Evolutionary conservation across 2,797 vertebrate genomes (phyloP).

Genomic region (Lacerta bilineata): DNA sequence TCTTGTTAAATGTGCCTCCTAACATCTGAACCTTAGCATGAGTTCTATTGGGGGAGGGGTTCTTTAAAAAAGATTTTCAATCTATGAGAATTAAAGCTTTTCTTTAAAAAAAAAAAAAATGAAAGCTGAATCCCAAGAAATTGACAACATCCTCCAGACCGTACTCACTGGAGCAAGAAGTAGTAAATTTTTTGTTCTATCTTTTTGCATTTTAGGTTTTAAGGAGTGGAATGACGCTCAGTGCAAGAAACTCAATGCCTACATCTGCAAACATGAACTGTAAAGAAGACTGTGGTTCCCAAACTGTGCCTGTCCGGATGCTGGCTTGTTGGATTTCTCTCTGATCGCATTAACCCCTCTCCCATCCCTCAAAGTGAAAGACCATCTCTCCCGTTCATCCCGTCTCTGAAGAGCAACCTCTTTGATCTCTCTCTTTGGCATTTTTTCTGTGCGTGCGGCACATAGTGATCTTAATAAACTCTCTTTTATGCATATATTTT

Average conservation of each 20-base stretch:
- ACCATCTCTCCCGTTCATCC: background rate
- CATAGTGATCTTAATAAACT: background rate
- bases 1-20: too few relatives aligned
- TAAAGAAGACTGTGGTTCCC: background rate
- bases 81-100: too few relatives aligned
- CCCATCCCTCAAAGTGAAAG: background rate
- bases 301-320: background rate
- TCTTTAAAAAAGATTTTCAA: too few relatives aligned
- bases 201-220: conserved; percentile 18
- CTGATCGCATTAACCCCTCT: background rate
- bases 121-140: too few relatives aligned
- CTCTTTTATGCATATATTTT: background rate
- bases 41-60: too few relatives aligned
- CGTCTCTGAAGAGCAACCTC: background rate
- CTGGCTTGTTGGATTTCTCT: background rate
- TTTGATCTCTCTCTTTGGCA: too few relatives aligned
- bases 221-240: conserved; percentile 1
- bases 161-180: background rate
- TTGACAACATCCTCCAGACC: background rate
- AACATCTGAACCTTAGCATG: too few relatives aligned
- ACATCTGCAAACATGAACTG: conserved; percentile 24
- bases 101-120: too few relatives aligned
- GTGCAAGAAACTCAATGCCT: background rate
- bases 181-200: background rate
- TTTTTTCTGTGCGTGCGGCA: background rate